These are phyloP conservation scores for Hyles euphorbiae DNA, from an alignment of 1,140 invertebrate species.

Conservation along the genomic window DNA sequence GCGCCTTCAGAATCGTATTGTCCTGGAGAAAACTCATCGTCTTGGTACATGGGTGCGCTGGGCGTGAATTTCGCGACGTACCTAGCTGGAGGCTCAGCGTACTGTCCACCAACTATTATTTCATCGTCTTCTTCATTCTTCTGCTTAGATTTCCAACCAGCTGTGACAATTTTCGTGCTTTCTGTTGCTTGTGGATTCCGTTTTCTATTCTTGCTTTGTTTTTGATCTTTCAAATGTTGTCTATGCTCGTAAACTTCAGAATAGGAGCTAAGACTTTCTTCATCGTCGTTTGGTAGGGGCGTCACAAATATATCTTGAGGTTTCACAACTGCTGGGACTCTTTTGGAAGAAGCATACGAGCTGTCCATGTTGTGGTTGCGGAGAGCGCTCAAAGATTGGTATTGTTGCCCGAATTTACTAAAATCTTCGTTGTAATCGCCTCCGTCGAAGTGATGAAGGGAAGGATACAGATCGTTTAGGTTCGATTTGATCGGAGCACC, in stretches of 20 bases:
- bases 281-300: slow-evolving; percentile 16
- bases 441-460: slow-evolving; percentile 15
- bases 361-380: slow-evolving; percentile 25
- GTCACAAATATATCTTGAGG: slow-evolving; percentile 23
- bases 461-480: slow-evolving; percentile 21
- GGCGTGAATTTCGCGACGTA: slow-evolving; percentile 39
- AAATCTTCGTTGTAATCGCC: not conserved
- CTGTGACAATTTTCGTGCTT: slow-evolving; percentile 13
- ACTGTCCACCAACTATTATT: slow-evolving; percentile 60
- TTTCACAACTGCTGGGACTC: slow-evolving; percentile 26
- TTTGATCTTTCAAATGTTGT: slow-evolving; percentile 14
- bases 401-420: slow-evolving; percentile 19
- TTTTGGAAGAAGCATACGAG: slow-evolving; percentile 33
- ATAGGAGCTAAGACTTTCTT: slow-evolving; percentile 21
- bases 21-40: slow-evolving; percentile 34
- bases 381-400: slow-evolving; percentile 28
- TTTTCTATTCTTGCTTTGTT: slow-evolving; percentile 4
- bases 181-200: slow-evolving; percentile 6
- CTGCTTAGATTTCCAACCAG: slow-evolving; percentile 13
- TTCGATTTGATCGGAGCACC: slow-evolving; percentile 27
- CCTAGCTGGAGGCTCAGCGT: slow-evolving; percentile 66
- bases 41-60: slow-evolving; percentile 28
- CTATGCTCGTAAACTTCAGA: slow-evolving; percentile 26
- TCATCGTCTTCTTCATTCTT: slow-evolving; percentile 31
- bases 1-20: slow-evolving; percentile 35